Conservation (phyloP, 2,797 vertebrate species). For the Acanthiza pusilla region DNA sequence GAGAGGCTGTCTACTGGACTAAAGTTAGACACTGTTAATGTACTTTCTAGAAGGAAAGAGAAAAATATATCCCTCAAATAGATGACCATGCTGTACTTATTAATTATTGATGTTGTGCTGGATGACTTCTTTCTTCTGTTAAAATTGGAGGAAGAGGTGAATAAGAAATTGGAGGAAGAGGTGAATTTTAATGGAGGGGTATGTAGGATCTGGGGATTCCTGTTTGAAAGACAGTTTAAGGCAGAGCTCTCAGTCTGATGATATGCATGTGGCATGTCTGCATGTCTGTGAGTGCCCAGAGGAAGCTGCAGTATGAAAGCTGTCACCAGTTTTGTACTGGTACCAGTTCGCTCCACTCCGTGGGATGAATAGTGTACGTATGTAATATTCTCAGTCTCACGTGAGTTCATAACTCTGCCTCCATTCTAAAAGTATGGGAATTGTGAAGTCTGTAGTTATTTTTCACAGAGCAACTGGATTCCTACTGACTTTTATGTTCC, state of each 20-base stretch:
- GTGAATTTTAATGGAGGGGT: not conserved
- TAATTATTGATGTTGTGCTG: constrained; percentile 2
- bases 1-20: not conserved
- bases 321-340: not conserved
- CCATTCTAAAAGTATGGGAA: not conserved
- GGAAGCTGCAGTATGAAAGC: not conserved
- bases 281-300: not conserved
- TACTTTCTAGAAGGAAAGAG: not conserved
- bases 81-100: not conserved
- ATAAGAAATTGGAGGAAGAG: not conserved
- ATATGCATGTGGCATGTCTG: not conserved
- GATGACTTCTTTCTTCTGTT: not conserved
- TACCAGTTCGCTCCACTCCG: not conserved
- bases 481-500: not conserved
- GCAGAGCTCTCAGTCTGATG: not conserved
- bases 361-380: not conserved
- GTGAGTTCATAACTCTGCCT: not conserved
- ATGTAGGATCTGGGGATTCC: not conserved
- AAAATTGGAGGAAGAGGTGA: not conserved
- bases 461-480: not conserved
- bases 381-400: not conserved
- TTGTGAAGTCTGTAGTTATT: not conserved
- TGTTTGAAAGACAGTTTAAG: not conserved
- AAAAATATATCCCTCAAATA: constrained; percentile 7
- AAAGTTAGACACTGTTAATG: not conserved